phyloP scores from a whole-genome alignment of 1,140 invertebrate species.

The Lepidotrigona ventralis region DNA sequence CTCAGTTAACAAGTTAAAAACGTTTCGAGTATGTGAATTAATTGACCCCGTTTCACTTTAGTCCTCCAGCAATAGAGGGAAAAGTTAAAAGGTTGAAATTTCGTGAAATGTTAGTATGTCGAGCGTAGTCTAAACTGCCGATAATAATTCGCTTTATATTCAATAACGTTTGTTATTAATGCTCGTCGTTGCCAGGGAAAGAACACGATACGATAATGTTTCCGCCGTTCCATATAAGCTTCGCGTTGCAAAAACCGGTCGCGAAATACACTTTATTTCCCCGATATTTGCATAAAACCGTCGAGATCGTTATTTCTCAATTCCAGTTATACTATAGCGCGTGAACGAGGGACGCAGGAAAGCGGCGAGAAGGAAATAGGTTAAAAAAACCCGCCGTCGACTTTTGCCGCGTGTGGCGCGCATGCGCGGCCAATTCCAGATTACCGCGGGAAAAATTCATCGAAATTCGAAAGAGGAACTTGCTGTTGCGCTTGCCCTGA shows the following conservation, averaged over 20 bases:
- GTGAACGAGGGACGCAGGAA: background rate
- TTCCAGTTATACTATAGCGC: background rate
- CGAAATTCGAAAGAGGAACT: background rate
- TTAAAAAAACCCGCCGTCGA: background rate
- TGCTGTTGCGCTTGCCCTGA: too few species aligned
- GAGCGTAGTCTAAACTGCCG: background rate
- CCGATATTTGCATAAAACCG: conserved; percentile 11
- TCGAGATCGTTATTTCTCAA: conserved; percentile 30
- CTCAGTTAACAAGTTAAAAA: background rate
- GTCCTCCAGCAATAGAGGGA: background rate
- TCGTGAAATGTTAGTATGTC: background rate
- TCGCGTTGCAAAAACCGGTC: conserved; percentile 10
- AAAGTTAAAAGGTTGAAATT: background rate
- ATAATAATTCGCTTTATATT: background rate
- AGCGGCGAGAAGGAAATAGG: background rate
- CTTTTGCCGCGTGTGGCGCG: too few species aligned
- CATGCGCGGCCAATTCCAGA: background rate
- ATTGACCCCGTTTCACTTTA: background rate
- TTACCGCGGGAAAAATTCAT: background rate
- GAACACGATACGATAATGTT: conserved; percentile 9
- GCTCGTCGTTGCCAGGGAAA: background rate
- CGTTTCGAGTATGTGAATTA: background rate
- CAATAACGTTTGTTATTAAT: background rate
- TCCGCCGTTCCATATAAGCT: background rate
- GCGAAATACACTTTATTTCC: conserved; percentile 1